A percentile compares a stretch with the other conserved stretches of the same genome.
Conservation (phyloP, 2,888 invertebrate genomes). For the Marasmarcha lunaedactyla region DNA sequence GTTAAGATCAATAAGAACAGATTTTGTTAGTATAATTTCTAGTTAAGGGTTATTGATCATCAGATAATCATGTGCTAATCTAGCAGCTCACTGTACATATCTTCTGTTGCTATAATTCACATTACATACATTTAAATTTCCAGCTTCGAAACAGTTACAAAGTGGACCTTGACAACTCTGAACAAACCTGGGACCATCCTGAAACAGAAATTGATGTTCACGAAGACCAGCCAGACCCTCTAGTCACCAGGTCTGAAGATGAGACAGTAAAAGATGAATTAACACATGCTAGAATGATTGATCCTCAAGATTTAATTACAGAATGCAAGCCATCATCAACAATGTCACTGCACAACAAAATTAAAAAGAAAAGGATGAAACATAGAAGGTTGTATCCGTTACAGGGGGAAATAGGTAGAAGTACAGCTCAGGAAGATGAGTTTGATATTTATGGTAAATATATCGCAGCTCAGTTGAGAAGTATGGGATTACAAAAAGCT, state of each 20-base stretch:
- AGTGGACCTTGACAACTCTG: constrained; percentile 17
- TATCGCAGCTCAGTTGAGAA: constrained; percentile 39
- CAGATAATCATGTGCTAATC: too few species aligned
- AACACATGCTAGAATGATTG: constrained; percentile 18
- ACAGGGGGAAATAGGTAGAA: constrained; percentile 14
- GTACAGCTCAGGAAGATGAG: constrained; percentile 35
- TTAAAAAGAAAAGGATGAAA: constrained; percentile 36
- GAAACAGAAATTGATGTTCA: constrained; percentile 24
- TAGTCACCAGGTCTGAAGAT: constrained; percentile 32
- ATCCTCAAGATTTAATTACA: background rate
- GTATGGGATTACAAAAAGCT: constrained; percentile 36
- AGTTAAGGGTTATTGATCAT: too few species aligned
- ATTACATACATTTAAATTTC: background rate
- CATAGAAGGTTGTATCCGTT: constrained; percentile 20
- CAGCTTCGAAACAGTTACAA: background rate
- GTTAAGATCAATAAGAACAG: too few species aligned
- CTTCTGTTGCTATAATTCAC: too few species aligned
- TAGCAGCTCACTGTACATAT: too few species aligned
- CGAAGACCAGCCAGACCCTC: constrained; percentile 37
- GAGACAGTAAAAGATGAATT: constrained; percentile 38
- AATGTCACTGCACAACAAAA: too few species aligned
- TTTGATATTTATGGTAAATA: constrained; percentile 50
- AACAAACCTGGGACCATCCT: constrained; percentile 38
- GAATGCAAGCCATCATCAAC: constrained; percentile 21
- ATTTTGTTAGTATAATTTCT: too few species aligned